These are phyloP conservation scores for Argopecten irradians DNA, from an alignment of 1,140 invertebrate genomes.

Conservation along the genomic window DNA sequence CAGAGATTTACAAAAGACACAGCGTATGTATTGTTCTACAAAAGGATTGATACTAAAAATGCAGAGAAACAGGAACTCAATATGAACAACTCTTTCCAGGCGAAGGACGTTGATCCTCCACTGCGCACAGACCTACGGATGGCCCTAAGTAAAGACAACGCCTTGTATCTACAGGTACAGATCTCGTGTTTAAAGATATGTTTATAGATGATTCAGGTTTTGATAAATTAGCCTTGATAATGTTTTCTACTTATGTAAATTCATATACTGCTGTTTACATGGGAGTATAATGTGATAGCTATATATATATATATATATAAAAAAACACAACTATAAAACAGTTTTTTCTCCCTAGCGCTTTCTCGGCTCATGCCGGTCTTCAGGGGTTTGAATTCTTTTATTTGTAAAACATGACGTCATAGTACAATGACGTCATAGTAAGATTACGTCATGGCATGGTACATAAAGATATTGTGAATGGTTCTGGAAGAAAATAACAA, in stretches of 20 bases:
- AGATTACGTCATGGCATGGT: too few species aligned
- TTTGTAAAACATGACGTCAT: too few species aligned
- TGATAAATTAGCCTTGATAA: neutral
- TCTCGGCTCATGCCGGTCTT: too few species aligned
- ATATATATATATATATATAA: too few species aligned
- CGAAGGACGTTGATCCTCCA: constrained; percentile 54
- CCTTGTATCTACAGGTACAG: constrained; percentile 72
- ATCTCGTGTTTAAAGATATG: neutral
- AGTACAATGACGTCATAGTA: too few species aligned
- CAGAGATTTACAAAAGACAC: constrained; percentile 83
- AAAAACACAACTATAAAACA: too few species aligned
- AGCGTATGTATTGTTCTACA: constrained; percentile 89
- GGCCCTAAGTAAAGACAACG: constrained; percentile 78
- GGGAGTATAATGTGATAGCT: too few species aligned
- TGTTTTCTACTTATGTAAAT: neutral
- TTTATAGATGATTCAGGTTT: neutral
- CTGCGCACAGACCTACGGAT: constrained; percentile 78
- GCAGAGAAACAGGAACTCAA: constrained; percentile 37
- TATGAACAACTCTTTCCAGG: constrained; percentile 51
- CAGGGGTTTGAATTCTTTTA: too few species aligned
- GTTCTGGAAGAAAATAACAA: too few species aligned
- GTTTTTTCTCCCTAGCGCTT: too few species aligned
- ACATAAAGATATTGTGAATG: too few species aligned
- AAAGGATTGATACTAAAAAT: constrained; percentile 65
- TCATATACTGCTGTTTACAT: too few species aligned